Evolutionary conservation across 1,140 invertebrate species (phyloP).

Genomic region (Pachypeltis micranthus): DNA sequence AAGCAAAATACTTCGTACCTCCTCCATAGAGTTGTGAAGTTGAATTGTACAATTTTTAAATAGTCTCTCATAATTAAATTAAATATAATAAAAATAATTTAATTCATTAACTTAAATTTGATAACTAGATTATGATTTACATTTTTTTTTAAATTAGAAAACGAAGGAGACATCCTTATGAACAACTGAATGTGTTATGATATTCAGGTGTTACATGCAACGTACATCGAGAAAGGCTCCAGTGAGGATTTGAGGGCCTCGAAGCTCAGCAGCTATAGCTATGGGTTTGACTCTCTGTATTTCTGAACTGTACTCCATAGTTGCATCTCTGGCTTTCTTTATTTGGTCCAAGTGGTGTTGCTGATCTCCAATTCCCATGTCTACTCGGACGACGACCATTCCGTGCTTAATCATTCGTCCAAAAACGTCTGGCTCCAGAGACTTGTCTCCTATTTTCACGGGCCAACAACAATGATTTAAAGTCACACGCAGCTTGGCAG

Average conservation of each 20-base stretch:
- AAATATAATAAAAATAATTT: too few species aligned
- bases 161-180: too few species aligned
- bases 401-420: constrained; percentile 17
- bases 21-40: too few species aligned
- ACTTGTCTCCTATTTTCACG: constrained; percentile 1
- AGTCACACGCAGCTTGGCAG: background rate
- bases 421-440: constrained; percentile 1
- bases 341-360: background rate
- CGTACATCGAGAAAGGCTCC: too few species aligned
- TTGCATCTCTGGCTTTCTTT: background rate
- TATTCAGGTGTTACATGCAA: too few species aligned
- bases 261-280: constrained; percentile 17
- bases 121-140: too few species aligned
- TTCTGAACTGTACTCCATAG: background rate
- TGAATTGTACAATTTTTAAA: too few species aligned
- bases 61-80: too few species aligned
- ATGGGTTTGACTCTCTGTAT: constrained; percentile 7
- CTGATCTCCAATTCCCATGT: constrained; percentile 2
- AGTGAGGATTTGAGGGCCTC: constrained; percentile 18
- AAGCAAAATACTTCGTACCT: too few species aligned
- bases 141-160: too few species aligned
- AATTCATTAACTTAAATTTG: too few species aligned
- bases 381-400: constrained; percentile 14
- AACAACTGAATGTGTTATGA: too few species aligned
- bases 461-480: background rate